Evolutionary conservation across 2,888 invertebrate genomes (phyloP), one percentile per base, ranked within the genome.

Genomic region (Calameuta idolon): DNA sequence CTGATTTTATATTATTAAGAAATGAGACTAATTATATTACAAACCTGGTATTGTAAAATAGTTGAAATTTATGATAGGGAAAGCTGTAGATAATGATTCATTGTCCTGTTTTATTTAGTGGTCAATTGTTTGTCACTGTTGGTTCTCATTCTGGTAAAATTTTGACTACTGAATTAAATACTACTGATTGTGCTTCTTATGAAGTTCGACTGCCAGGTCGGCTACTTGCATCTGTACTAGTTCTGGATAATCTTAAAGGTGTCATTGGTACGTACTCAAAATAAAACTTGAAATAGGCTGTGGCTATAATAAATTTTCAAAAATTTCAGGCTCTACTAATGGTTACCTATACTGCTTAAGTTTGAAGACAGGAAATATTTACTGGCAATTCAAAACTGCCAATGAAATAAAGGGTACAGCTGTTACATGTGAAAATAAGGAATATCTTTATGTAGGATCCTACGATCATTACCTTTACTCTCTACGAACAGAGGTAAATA

Each of bases 111-210:
- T 40, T 55, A 37, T 73, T 35, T 55, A 88, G 89, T 76, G 86
- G 85, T 23, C 85, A 88, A 55, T 86, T 85, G 11, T 91, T 92
- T 77, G 92, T 94, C 5, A 93, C 93, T 69, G 93, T 95, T 79
- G 96, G 96, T 11, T 95, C 95, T 75, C 98, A 97, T 92, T 96
- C 97, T 0, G 95, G 96, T 74, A 92, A 93, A 81, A 92, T 97
- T 79, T 92, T 93, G 34, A 94, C 95, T 34, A 86, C 96, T 68
- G 87, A 87, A 76, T 88, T 96, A 5, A 93, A 93, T n/a, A 94
- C 95, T 83, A 31, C 3, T 3, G n/a, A 78, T 33, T 91, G 93
- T 23, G 93, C 95, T 37, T 85, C 96, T 76, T 94, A 94, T 23
- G 85, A 90, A 73, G 80, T 94, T 31, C 87, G 88, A 78, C 88